These are phyloP conservation scores for Auanema freiburgensis DNA, from an alignment of 2,888 invertebrate species.

Conservation along the genomic window DNA sequence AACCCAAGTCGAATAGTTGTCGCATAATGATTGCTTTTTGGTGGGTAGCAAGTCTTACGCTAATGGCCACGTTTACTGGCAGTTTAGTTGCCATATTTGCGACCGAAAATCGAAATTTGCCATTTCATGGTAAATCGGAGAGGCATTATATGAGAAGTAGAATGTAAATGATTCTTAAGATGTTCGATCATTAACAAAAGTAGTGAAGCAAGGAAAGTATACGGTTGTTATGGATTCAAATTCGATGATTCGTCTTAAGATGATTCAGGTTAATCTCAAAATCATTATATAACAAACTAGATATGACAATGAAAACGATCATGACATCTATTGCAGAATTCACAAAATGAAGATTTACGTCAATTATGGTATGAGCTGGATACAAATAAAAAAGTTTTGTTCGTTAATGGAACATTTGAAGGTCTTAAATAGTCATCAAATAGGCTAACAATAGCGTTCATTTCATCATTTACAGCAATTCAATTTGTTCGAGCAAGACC, in stretches of 20 bases:
- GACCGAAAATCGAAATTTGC: conserved; percentile 50
- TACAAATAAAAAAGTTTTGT: conserved; percentile 44
- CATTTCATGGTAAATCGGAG: conserved; percentile 45
- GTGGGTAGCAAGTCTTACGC: conserved; percentile 56
- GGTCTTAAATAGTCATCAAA: conserved; percentile 22
- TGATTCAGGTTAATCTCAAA: conserved; percentile 46
- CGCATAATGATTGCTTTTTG: conserved; percentile 54
- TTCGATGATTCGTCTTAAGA: conserved; percentile 44
- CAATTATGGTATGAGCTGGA: conserved; percentile 53
- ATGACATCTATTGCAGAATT: conserved; percentile 26
- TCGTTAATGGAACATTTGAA: conserved; percentile 39
- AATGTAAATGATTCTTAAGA: too few relatives aligned
- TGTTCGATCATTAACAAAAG: too few relatives aligned
- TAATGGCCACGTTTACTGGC: conserved; percentile 60
- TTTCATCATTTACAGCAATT: conserved; percentile 30
- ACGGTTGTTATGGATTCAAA: conserved; percentile 50
- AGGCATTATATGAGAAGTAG: too few relatives aligned
- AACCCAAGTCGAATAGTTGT: conserved; percentile 55
- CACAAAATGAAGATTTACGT: conserved; percentile 32
- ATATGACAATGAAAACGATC: neutral
- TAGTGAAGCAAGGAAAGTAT: conserved; percentile 43
- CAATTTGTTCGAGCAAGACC: conserved; percentile 31
- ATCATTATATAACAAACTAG: conserved; percentile 2
- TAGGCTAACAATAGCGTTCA: neutral
- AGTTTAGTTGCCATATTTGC: conserved; percentile 60